Base-by-base conservation (phyloP, 2,888 invertebrate genomes). In the Eristalis tenax region DNA sequence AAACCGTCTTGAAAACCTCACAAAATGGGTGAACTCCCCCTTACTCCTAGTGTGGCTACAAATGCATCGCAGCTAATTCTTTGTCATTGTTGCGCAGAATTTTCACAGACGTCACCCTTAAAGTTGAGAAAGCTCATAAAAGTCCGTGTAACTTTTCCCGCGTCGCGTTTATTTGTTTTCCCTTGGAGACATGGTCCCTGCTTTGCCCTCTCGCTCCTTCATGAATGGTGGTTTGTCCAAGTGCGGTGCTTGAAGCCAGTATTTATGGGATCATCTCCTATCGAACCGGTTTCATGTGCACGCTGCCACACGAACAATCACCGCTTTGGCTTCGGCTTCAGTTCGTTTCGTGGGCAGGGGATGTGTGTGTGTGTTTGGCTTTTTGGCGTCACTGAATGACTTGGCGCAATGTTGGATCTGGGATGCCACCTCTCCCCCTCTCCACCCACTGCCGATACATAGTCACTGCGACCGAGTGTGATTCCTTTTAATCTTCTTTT, bases 201-300 rank as follows among this genome's bases (percentile, higher is more conserved):
- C 4, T 10, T 11, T 1, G 2, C 32, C 5, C 6, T 11, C 35
- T 4, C 43, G 5, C 18, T 6, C n/a, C 69, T 26, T 50, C 63
- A 74, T 50, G 43, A 83, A 69, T 63, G 75, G 65, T 28, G 40
- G 66, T 13, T 40, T 43, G 50, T 50, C 50, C 50, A 50, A 50
- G n/a, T 50, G 83, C 71, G 74, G 43, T 84, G 70, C 65, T 79
- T 75, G 38, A 75, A 79, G 78, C 43, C 65, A 50, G 75, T 84
- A 79, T 79, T 75, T 84, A 80, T 84, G 79, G 79, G 75, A 75
- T 84, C 83, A 84, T 84, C 75, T 74, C 61, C 79, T 75, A 84
- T 84, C 83, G 75, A 84, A 84, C 83, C 79, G 83, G 83, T 84
- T 84, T 71, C 75, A 70, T n/a, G 50, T 50, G 32, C 56, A 40